Conservation (phyloP, 1,140 invertebrate genomes). For the Cotesia typhae region DNA sequence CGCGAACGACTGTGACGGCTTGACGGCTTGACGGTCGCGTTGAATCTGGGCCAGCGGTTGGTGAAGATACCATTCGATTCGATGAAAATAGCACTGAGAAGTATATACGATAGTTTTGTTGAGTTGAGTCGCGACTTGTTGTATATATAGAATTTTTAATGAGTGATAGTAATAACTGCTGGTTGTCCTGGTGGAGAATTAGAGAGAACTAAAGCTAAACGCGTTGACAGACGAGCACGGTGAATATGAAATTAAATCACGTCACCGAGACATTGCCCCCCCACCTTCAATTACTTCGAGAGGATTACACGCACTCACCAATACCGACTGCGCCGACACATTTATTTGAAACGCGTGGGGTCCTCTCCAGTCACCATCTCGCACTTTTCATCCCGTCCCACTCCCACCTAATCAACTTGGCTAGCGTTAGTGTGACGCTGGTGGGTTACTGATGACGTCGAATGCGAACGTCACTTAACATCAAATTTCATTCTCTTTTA, state of each 20-base stretch:
- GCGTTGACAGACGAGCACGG: too few relatives aligned
- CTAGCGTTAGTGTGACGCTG: not conserved
- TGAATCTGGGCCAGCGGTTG: slow-evolving; percentile 58
- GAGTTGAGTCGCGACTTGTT: too few relatives aligned
- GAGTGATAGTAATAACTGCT: too few relatives aligned
- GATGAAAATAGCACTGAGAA: slow-evolving; percentile 58
- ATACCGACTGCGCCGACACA: not conserved
- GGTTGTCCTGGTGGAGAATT: too few relatives aligned
- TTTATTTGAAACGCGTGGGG: slow-evolving; percentile 18
- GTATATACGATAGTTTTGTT: not conserved
- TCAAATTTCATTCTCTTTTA: not conserved
- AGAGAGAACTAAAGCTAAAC: too few relatives aligned
- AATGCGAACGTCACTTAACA: not conserved
- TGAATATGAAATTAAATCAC: not conserved
- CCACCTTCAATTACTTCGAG: not conserved
- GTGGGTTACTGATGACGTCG: not conserved
- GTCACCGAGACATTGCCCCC: slow-evolving; percentile 1
- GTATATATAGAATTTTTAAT: too few relatives aligned
- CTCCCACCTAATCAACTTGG: too few relatives aligned
- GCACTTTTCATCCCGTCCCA: not conserved
- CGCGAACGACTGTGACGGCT: slow-evolving; percentile 28
- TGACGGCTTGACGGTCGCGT: slow-evolving; percentile 45
- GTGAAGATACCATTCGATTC: slow-evolving; percentile 34
- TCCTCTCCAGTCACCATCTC: not conserved
- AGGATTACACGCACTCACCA: too few relatives aligned